Evolutionary conservation across 2,113 vertebrate species (phyloP).

Genomic region (Elephantulus edwardii): DNA sequence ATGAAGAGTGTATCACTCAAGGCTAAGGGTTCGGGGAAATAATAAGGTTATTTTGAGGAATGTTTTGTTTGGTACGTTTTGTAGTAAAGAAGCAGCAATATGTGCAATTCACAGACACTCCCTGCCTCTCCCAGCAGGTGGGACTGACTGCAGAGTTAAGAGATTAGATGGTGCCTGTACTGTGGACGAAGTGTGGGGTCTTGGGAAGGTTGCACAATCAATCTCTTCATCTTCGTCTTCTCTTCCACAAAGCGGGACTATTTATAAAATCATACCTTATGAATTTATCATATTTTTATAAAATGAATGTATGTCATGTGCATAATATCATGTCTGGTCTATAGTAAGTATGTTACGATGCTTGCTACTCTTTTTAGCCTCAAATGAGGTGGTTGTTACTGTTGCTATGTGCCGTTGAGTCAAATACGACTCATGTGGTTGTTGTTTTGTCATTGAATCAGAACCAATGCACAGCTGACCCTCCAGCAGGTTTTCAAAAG

Average conservation of each 20-base stretch:
- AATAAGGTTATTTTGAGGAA: background rate
- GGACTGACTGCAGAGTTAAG: background rate
- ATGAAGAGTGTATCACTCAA: conserved; percentile 7
- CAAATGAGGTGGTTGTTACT: background rate
- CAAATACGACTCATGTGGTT: too few relatives aligned
- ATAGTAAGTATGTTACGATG: background rate
- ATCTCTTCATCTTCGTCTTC: background rate
- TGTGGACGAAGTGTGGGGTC: background rate
- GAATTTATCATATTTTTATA: background rate
- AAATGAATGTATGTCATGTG: background rate
- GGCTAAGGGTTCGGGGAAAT: background rate
- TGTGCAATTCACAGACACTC: background rate
- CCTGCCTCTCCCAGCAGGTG: background rate
- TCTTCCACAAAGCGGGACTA: background rate
- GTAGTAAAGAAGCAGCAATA: background rate
- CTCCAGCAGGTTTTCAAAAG: too few relatives aligned
- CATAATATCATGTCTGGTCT: background rate
- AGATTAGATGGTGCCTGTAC: background rate
- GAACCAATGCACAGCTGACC: too few relatives aligned
- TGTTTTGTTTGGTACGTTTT: background rate
- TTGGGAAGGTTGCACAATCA: background rate
- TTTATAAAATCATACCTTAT: background rate
- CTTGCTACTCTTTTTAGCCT: background rate
- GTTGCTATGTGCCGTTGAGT: too few relatives aligned
- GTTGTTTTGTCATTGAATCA: too few relatives aligned